These are phyloP conservation scores for Phragmatobia fuliginosa DNA, from an alignment of 2,888 invertebrate genomes.

Conservation along the genomic window DNA sequence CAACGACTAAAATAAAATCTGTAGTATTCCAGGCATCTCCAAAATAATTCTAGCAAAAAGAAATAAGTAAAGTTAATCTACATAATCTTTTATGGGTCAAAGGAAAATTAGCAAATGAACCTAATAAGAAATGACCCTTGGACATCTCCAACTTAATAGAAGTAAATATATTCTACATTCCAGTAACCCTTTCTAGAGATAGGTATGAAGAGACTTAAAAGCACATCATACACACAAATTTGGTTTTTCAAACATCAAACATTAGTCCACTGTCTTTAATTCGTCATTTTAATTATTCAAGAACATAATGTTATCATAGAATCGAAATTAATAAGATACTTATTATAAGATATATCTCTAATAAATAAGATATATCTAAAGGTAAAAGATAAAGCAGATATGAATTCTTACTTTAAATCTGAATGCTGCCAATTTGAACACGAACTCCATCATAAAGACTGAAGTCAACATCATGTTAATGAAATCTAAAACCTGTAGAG, in stretches of 20 bases:
- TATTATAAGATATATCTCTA: too few species aligned
- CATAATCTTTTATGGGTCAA: too few species aligned
- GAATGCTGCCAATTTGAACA: constrained; percentile 98
- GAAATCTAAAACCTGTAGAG: constrained; percentile 90
- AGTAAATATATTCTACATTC: not conserved
- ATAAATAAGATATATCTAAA: not conserved
- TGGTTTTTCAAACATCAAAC: too few species aligned
- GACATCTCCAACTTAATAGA: not conserved
- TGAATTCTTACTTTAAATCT: constrained; percentile 93
- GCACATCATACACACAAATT: too few species aligned
- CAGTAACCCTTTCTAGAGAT: too few species aligned
- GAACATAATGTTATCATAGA: not conserved
- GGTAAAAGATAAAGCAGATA: not conserved
- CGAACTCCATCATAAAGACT: constrained; percentile 98
- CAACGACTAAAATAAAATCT: constrained; percentile 97
- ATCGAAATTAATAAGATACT: not conserved
- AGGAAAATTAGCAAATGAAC: not conserved
- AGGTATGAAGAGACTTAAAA: too few species aligned
- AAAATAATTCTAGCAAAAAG: constrained; percentile 93
- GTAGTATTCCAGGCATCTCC: constrained; percentile 99
- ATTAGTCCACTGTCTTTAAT: too few species aligned
- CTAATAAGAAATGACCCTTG: not conserved
- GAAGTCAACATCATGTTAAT: constrained; percentile 99
- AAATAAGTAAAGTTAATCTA: too few species aligned
- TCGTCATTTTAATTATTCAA: not conserved